phyloP scores from a whole-genome alignment of 2,797 vertebrate species.

The Catostomus latipinnis region DNA sequence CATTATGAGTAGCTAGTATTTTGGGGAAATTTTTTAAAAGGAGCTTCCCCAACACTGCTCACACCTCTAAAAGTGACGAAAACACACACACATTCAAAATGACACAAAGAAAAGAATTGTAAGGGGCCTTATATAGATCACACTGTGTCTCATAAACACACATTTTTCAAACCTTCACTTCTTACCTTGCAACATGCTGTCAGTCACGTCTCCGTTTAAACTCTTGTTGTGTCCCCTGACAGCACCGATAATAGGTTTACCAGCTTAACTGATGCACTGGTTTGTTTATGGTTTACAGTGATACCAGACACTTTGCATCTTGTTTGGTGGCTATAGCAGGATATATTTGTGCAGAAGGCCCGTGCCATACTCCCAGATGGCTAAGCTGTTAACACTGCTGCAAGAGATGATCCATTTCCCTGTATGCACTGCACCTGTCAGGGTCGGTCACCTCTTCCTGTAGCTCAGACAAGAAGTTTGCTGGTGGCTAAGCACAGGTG shows the following conservation, averaged over 20 bases:
- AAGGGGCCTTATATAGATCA: no score
- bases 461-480: background rate
- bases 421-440: constrained; percentile 41
- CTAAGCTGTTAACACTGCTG: constrained; percentile 54
- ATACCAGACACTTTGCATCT: constrained; percentile 27
- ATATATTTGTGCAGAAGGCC: constrained; percentile 26
- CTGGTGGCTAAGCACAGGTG: constrained; percentile 26
- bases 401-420: constrained; percentile 49
- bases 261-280: constrained; percentile 13
- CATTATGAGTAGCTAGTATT: no score
- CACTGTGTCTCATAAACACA: background rate
- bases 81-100: background rate
- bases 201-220: background rate
- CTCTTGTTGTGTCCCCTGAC: constrained; percentile 14
- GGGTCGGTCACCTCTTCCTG: constrained; percentile 17
- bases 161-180: background rate
- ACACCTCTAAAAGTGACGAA: no score
- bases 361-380: constrained; percentile 41
- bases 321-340: constrained; percentile 40
- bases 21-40: no score
- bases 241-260: constrained; percentile 30
- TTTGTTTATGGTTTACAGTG: constrained; percentile 31
- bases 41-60: no score
- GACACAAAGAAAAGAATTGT: no score
- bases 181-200: constrained; percentile 1